Base-by-base conservation (phyloP, 2,113 vertebrate species). In the Hemiscyllium ocellatum region DNA sequence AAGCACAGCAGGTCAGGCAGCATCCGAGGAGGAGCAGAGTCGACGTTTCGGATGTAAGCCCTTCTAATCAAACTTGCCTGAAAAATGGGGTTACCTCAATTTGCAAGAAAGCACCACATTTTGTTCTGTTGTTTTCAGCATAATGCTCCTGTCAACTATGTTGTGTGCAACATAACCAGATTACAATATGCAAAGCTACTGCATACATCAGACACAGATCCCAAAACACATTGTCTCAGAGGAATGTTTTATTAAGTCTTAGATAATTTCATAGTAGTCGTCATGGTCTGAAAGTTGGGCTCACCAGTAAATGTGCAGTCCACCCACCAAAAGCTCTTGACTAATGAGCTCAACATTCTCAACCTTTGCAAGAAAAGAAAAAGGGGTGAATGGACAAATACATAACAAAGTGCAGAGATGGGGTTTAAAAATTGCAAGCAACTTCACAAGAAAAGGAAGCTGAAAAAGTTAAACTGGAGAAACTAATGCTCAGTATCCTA, bases 221-320 rank as follows among this genome's bases (percentile, higher is more conserved):
- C 65, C 61, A 68, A 93, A 17, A 68, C 89, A 93, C n/a, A 68
- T 66, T 22, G 37, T 42, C 89, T 93, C 19, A 61, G 89, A 93
- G 61, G 89, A 19, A 93, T 66, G 89, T 93, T 93, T 93, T 93
- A 93, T 91, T 91, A 66, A 24, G 29, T 66, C 29, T 93, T 91
- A 91, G n/a, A 93, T 66, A 37, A 19, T 68, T 93, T 68, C 37
- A n/a, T 93, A 66, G 33, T 91, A 37, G 61, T 93, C 89, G 61
- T 93, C 89, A 66, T 22, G 61, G 61, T 66, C 33, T 93, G 56
- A 93, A 93, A 65, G n/a, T 93, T 93, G 89, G 89, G 89, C 89
- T 93, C 61, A 93, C n/a, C n/a, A 93, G 89, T 37, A 66, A 66
- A 19, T 66, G 37, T 93, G 33, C 17, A 68, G 22, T 3, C n/a